These are phyloP conservation scores for Venustoraphidia nigricollis DNA, from an alignment of 2,888 invertebrate species.

Conservation along the genomic window DNA sequence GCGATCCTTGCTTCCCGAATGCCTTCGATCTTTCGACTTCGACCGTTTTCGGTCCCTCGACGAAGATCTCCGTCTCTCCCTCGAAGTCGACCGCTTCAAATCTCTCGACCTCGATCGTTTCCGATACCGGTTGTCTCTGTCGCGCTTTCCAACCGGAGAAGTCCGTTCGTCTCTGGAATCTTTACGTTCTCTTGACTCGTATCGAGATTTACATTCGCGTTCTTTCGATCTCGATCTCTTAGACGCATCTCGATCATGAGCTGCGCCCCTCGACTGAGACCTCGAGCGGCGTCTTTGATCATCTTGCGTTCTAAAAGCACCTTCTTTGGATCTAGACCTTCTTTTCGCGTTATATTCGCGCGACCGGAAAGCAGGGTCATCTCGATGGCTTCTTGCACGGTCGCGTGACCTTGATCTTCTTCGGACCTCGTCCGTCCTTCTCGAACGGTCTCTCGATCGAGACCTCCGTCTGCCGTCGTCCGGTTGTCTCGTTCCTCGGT, in stretches of 20 bases:
- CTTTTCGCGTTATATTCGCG: background rate
- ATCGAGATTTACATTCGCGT: background rate
- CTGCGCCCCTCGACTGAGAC: conserved; percentile 2
- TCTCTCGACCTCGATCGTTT: background rate
- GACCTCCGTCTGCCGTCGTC: background rate
- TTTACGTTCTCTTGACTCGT: background rate
- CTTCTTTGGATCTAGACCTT: background rate
- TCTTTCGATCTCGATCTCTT: background rate
- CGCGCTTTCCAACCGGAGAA: conserved; percentile 2
- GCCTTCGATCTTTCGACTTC: conserved; percentile 11
- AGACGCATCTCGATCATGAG: background rate
- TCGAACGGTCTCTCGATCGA: background rate
- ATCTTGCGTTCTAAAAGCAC: conserved; percentile 1
- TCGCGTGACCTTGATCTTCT: background rate
- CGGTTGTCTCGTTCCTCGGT: background rate
- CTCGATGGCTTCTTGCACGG: background rate
- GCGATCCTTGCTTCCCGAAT: conserved; percentile 17
- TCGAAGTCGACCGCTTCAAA: background rate
- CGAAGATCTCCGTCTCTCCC: background rate
- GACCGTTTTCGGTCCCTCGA: conserved; percentile 7
- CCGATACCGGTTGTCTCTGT: background rate
- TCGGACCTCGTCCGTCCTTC: background rate
- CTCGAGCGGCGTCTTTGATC: conserved; percentile 7
- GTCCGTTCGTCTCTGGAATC: background rate
- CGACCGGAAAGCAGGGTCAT: background rate